Conservation (phyloP, 2,797 vertebrate species). For the Gymnothorax javanicus region DNA sequence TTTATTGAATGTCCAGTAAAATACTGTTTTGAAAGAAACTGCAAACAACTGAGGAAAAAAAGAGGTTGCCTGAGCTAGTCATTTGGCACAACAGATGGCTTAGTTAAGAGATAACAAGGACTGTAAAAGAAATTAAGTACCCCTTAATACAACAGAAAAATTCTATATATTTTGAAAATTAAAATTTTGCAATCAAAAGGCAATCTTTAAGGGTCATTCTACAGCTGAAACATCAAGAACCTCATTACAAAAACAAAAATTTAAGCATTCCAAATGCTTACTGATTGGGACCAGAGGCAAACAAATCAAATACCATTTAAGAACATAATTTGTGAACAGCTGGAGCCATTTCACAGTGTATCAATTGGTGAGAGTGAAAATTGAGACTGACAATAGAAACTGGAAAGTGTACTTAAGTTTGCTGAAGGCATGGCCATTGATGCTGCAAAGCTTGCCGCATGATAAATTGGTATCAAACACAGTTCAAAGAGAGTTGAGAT, state of each 20-base stretch:
- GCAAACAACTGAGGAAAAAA: not conserved
- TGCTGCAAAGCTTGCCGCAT: not conserved
- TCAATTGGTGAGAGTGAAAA: not conserved
- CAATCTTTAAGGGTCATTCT: not conserved
- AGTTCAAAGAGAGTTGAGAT: not conserved
- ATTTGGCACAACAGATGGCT: not conserved
- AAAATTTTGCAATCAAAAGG: not conserved
- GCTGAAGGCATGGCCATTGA: not conserved
- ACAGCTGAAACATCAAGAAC: not conserved
- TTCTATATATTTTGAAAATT: not conserved
- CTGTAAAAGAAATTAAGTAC: not conserved
- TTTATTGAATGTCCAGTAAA: conserved; percentile 14
- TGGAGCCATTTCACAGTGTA: not conserved
- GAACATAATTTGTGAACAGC: not conserved
- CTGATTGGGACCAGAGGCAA: not conserved
- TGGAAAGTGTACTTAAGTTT: not conserved
- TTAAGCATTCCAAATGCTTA: not conserved
- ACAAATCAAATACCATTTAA: not conserved
- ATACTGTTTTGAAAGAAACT: conserved; percentile 4
- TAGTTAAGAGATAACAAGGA: not conserved
- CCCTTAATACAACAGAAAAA: not conserved
- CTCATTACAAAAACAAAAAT: not conserved
- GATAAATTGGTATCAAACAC: conserved; percentile 3
- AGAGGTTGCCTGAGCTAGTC: not conserved
- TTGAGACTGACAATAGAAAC: not conserved